Evolutionary conservation across 2,113 vertebrate genomes (phyloP), one percentile per base, ranked within the genome.

Genomic region (Calidris pygmaea): DNA sequence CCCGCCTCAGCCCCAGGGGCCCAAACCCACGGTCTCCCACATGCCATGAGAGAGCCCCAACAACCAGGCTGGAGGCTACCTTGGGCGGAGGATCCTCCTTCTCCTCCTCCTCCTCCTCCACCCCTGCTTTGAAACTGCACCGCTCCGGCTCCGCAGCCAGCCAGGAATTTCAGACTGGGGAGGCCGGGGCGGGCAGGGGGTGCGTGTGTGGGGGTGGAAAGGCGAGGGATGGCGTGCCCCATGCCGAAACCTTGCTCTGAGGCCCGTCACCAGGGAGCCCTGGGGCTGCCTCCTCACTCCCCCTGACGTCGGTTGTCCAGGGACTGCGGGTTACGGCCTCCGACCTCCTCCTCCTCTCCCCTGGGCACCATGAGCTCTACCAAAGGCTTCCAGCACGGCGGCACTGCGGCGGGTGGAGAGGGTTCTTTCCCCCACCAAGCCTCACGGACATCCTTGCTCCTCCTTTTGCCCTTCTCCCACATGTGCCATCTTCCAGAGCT

Each of bases 1-100:
- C 91, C 95, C 89, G 67, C 96, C 96, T 90, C 96, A 95, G 95
- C 96, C 95, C 0, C 17, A 97, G 95, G 96, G 93, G 81, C 76
- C 88, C 94, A 96, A 97, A 96, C 95, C 95, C 95, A 93, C 27
- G 19, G 26, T 87, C 78, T 96, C 90, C 89, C 94, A 89, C 95
- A 82, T 83, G 75, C 92, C 95, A 91, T 95, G 95, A 94, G 63
- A 96, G 96, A 1, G n/a, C 75, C 93, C 85, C 91, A 87, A 53
- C 95, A 91, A 41, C 88, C 89, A 87, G 62, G 94, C 93, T 96
- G 94, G 91, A 96, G 96, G 96, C 96, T 96, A 95, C 94, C 85
- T 85, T 53, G 96, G 96, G 95, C 0, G 87, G 91, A 95, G 94
- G 50, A 96, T 79, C 78, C 87, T 95, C 53, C 91, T 95, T 48